A percentile compares a stretch with the other conserved stretches of the same genome.
Conservation (phyloP, 2,888 invertebrate genomes). For the Epistrophe eligans region DNA sequence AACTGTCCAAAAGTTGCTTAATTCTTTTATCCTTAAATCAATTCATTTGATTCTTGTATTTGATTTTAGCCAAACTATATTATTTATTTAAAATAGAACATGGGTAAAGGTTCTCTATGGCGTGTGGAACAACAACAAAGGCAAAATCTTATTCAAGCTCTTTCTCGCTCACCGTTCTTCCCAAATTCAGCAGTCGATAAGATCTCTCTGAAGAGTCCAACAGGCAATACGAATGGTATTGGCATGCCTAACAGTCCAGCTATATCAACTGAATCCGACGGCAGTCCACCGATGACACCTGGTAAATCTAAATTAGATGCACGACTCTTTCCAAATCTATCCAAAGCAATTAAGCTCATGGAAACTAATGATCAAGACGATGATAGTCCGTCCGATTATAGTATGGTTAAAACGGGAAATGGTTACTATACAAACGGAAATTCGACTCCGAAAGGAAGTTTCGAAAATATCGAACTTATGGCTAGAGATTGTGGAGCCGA, state of each 20-base stretch:
- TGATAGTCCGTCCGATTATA: conserved; percentile 80
- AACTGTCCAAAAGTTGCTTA: neutral
- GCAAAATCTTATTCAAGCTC: conserved; percentile 93
- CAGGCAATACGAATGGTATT: conserved; percentile 64
- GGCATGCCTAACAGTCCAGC: conserved; percentile 52
- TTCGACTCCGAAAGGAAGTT: conserved; percentile 79
- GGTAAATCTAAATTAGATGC: conserved; percentile 86
- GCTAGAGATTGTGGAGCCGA: conserved; percentile 84
- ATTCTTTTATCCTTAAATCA: neutral
- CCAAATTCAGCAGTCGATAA: conserved; percentile 86
- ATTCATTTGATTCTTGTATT: neutral
- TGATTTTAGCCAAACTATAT: neutral
- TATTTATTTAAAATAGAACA: conserved; percentile 86
- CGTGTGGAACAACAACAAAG: conserved; percentile 97
- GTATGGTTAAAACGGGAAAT: conserved; percentile 77
- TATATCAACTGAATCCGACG: conserved; percentile 72
- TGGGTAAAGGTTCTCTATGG: conserved; percentile 98
- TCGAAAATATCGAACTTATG: conserved; percentile 80
- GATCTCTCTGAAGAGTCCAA: conserved; percentile 81
- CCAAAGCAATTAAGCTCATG: conserved; percentile 85
- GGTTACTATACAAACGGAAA: conserved; percentile 56
- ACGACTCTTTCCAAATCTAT: conserved; percentile 92
- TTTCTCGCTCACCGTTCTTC: conserved; percentile 94
- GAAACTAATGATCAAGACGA: conserved; percentile 79
- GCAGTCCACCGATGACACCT: conserved; percentile 78